phyloP scores from a whole-genome alignment of 2,113 vertebrate species.

The Uropsilus gracilis region DNA sequence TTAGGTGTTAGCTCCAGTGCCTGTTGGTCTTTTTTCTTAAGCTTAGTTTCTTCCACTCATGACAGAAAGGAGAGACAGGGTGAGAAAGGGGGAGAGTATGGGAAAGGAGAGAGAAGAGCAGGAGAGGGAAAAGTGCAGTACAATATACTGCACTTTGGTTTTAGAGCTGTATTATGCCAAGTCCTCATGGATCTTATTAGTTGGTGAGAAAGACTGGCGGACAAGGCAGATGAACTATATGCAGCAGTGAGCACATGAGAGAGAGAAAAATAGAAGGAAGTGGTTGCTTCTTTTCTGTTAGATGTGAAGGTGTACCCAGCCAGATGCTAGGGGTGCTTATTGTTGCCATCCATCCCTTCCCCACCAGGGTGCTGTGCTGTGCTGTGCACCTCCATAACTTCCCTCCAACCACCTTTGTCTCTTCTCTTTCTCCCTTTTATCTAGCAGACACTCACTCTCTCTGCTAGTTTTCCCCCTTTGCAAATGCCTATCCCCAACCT shows the following conservation, averaged over 20 bases:
- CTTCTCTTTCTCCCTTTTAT: neutral
- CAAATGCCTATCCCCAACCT: neutral
- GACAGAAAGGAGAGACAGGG: neutral
- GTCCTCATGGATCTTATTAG: neutral
- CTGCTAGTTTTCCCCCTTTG: neutral
- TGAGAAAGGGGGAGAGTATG: neutral
- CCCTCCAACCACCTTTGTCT: neutral
- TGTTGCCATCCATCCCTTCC: neutral
- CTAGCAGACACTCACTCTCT: neutral
- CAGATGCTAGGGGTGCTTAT: neutral
- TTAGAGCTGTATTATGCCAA: neutral
- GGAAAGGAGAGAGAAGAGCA: neutral
- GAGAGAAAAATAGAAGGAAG: neutral
- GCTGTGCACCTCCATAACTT: neutral
- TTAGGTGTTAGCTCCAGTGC: neutral
- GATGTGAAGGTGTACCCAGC: neutral
- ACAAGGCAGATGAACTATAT: neutral
- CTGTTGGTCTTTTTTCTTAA: neutral
- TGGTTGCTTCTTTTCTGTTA: neutral
- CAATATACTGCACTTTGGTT: neutral
- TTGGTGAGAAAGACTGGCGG: neutral
- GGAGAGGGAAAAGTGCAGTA: neutral
- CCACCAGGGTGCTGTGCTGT: neutral
- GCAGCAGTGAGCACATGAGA: neutral
- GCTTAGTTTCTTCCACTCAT: neutral